phyloP scores from a whole-genome alignment of 1,140 invertebrate species.

The Aphidius gifuensis region DNA sequence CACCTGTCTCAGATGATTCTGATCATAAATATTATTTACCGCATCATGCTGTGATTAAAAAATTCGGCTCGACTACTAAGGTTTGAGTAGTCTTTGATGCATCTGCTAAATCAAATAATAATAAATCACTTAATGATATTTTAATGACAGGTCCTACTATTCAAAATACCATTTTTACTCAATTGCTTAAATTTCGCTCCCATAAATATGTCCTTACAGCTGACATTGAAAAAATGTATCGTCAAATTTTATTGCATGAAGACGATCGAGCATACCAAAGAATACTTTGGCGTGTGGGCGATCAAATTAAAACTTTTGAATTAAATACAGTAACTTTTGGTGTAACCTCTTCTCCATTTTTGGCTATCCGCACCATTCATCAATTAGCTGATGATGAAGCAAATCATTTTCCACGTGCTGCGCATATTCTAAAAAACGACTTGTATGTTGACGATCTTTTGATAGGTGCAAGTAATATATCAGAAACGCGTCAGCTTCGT shows the following conservation, averaged over 20 bases:
- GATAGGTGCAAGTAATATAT: slow-evolving; percentile 23
- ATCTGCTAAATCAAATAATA: slow-evolving; percentile 26
- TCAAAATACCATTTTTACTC: too few relatives aligned
- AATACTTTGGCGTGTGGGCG: slow-evolving; percentile 38
- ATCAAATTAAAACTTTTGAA: slow-evolving; percentile 26
- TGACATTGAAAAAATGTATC: slow-evolving; percentile 49
- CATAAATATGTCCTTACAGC: slow-evolving; percentile 38
- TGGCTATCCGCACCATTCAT: slow-evolving; percentile 34
- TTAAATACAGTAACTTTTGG: slow-evolving; percentile 40
- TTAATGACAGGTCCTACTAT: slow-evolving; percentile 32
- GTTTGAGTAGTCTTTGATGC: slow-evolving; percentile 23
- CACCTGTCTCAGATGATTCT: background rate
- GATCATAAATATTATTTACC: slow-evolving; percentile 32
- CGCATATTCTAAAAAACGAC: slow-evolving; percentile 23
- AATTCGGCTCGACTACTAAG: slow-evolving; percentile 29
- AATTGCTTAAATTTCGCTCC: too few relatives aligned
- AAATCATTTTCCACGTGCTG: slow-evolving; percentile 25
- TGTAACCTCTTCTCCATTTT: slow-evolving; percentile 43
- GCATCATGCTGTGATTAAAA: slow-evolving; percentile 36
- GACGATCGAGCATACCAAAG: slow-evolving; percentile 37
- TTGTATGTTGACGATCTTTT: slow-evolving; percentile 39
- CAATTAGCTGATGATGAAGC: slow-evolving; percentile 36
- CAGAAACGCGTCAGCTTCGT: slow-evolving; percentile 29
- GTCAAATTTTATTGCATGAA: slow-evolving; percentile 35
- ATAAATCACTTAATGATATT: slow-evolving; percentile 34